Conservation (phyloP, 2,888 invertebrate genomes). For the Cataglyphis rosenhaueri region DNA sequence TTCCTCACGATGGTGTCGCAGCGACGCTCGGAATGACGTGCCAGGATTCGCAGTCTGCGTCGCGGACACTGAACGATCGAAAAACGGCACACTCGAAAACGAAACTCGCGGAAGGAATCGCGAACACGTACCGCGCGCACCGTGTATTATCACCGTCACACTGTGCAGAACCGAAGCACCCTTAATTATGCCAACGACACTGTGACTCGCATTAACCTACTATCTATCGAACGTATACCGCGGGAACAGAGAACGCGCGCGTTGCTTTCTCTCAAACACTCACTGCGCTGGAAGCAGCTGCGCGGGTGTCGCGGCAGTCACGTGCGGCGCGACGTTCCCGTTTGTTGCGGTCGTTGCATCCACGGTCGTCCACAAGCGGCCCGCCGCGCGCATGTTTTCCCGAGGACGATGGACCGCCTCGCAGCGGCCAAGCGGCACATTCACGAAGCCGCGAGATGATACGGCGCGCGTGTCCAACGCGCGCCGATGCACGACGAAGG, state of each 20-base stretch:
- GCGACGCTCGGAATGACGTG: constrained; percentile 59
- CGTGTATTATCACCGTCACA: constrained; percentile 17
- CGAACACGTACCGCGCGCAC: background rate
- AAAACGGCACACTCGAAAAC: constrained; percentile 24
- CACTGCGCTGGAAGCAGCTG: constrained; percentile 68
- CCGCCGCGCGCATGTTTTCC: constrained; percentile 70
- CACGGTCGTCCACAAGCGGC: constrained; percentile 67
- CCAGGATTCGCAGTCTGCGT: constrained; percentile 68
- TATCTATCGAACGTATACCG: background rate
- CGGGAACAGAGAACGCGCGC: constrained; percentile 54
- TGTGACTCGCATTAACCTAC: constrained; percentile 1
- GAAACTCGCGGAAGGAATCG: background rate
- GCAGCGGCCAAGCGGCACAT: constrained; percentile 66
- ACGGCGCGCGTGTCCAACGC: constrained; percentile 46
- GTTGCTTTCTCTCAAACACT: constrained; percentile 65
- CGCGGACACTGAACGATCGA: constrained; percentile 53
- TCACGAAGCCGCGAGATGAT: constrained; percentile 56
- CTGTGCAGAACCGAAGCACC: constrained; percentile 24
- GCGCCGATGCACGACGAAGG: background rate
- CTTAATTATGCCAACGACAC: background rate
- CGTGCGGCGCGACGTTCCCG: constrained; percentile 66
- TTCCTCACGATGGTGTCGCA: constrained; percentile 61
- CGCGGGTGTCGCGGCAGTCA: constrained; percentile 69
- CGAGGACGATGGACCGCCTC: constrained; percentile 62
- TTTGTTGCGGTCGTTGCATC: constrained; percentile 51